phyloP scores from a whole-genome alignment of 2,113 vertebrate genomes.

The human region DNA sequence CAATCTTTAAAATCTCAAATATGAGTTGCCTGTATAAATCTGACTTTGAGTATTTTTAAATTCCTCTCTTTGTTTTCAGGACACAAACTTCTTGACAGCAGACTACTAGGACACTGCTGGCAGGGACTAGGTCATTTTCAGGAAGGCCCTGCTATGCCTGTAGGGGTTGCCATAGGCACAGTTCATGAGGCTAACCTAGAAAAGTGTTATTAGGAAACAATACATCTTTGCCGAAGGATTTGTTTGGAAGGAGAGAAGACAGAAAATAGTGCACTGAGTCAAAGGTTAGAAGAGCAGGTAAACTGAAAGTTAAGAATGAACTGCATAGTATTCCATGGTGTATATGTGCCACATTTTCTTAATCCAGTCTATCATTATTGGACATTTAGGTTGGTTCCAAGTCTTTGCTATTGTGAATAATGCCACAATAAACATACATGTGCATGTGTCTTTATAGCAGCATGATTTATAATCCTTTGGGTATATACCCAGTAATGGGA shows the following conservation, averaged over 20 bases:
- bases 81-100: not conserved
- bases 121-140: not conserved
- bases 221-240: not conserved
- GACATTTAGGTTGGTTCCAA: too few species aligned
- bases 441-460: too few species aligned
- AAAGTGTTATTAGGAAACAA: not conserved
- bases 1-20: not conserved
- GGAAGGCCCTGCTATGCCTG: not conserved
- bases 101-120: not conserved
- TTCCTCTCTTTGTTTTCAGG: not conserved
- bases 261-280: not conserved
- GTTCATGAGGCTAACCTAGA: not conserved
- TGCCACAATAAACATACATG: too few species aligned
- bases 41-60: not conserved
- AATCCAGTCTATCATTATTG: too few species aligned
- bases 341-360: too few species aligned
- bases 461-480: too few species aligned
- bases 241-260: not conserved
- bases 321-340: not conserved
- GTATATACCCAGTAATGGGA: too few species aligned
- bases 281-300: not conserved
- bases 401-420: too few species aligned
- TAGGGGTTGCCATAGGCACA: too few species aligned
- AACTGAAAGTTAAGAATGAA: not conserved
- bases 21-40: not conserved